These are phyloP conservation scores for Macrotis lagotis DNA, from an alignment of 2,113 vertebrate species.

Conservation along the genomic window DNA sequence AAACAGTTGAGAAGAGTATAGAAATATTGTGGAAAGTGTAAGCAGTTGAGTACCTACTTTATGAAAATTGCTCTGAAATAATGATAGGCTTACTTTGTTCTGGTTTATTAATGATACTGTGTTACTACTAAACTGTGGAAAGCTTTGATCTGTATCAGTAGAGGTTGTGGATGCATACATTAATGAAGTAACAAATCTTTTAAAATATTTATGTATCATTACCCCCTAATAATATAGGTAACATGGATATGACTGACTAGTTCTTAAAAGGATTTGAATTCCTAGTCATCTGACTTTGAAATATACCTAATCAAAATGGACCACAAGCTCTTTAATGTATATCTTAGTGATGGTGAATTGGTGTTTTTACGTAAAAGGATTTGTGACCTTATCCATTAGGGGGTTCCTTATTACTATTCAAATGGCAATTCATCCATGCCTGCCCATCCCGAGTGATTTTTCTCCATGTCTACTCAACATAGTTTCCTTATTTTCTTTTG, in stretches of 20 bases:
- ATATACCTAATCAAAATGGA: conserved; percentile 2
- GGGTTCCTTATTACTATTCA: too few relatives aligned
- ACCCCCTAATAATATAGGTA: neutral
- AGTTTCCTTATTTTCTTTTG: neutral
- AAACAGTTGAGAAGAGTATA: too few relatives aligned
- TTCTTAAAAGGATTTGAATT: neutral
- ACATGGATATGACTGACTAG: neutral
- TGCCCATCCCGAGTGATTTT: neutral
- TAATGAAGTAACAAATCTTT: neutral
- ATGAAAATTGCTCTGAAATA: neutral
- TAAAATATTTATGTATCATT: neutral
- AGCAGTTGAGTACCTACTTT: neutral
- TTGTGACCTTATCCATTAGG: neutral
- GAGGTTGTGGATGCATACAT: neutral
- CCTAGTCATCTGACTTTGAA: conserved; percentile 28
- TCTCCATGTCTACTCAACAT: neutral
- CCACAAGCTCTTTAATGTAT: neutral
- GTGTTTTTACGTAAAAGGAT: conserved; percentile 21
- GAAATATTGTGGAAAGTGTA: neutral
- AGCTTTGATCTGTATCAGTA: neutral
- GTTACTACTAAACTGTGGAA: neutral
- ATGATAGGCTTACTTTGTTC: neutral
- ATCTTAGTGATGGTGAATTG: conserved; percentile 28
- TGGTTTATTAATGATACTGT: neutral
- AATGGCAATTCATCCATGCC: neutral